Evolutionary conservation across 2,797 vertebrate species (phyloP).

Genomic region (Cynopterus sphinx): DNA sequence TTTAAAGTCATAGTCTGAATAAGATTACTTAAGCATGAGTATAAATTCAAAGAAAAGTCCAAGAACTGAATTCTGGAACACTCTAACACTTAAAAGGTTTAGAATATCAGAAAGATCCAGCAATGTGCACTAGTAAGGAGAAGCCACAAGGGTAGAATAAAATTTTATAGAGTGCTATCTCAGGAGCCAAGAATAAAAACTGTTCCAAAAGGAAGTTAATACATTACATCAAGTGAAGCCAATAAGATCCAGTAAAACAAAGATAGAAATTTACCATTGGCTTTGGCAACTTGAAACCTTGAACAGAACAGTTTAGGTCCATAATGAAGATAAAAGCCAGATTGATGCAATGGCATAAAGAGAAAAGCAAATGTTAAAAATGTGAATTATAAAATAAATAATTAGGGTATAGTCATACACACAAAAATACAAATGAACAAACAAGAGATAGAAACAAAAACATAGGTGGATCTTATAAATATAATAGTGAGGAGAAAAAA

Average conservation of each 20-base stretch:
- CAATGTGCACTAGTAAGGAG: background rate
- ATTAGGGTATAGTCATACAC: background rate
- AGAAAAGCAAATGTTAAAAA: background rate
- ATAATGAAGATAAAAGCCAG: background rate
- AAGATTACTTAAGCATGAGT: background rate
- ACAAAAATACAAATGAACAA: background rate
- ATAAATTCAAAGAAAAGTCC: background rate
- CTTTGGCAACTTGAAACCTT: background rate
- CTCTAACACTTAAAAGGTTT: background rate
- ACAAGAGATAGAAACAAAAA: background rate
- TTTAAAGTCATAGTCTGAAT: background rate
- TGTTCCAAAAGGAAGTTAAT: background rate
- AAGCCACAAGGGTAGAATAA: background rate
- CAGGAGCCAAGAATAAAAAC: background rate
- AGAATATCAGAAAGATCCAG: background rate
- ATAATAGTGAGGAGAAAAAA: background rate
- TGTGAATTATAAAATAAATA: background rate
- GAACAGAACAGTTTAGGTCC: background rate
- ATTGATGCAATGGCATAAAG: background rate
- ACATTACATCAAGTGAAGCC: background rate
- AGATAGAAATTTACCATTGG: background rate
- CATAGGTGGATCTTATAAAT: background rate
- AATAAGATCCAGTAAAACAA: background rate
- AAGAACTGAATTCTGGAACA: background rate
- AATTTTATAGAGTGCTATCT: background rate